Percentiles rank a stretch among this genome's conserved stretches.
These are phyloP conservation scores for Cygnus buccinator DNA, from an alignment of 2,113 vertebrate genomes.

Conservation along the genomic window DNA sequence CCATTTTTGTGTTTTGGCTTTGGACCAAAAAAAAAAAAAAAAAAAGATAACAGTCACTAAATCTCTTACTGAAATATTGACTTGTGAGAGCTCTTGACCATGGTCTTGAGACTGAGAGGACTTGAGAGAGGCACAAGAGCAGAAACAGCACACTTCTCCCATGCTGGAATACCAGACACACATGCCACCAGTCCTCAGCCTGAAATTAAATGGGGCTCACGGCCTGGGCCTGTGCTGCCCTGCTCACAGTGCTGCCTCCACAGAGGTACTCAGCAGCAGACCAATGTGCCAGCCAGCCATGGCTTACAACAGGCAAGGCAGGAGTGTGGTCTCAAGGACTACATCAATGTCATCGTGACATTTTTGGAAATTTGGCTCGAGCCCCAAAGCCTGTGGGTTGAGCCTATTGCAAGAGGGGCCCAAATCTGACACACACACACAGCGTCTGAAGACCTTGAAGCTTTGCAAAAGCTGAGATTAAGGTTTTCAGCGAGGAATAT, in stretches of 20 bases:
- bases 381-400: background rate
- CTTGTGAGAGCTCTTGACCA: rapidly evolving
- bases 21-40: background rate
- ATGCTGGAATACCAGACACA: background rate
- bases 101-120: background rate
- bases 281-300: rapidly evolving
- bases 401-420: background rate
- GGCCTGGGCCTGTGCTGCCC: no score
- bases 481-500: background rate
- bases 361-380: background rate
- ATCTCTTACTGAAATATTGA: background rate
- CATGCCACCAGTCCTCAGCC: background rate
- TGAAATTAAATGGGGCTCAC: background rate
- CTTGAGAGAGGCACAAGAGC: background rate
- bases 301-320: rapidly evolving
- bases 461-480: background rate
- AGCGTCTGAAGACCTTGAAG: background rate
- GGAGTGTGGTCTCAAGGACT: rapidly evolving
- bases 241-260: background rate
- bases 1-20: background rate
- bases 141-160: background rate
- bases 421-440: rapidly evolving
- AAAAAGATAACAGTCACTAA: background rate
- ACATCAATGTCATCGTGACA: rapidly evolving
- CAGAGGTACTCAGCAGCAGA: background rate